Percentiles rank a stretch among this genome's conserved stretches.
phyloP scores from a whole-genome alignment of 2,888 invertebrate genomes.

The Sarcophaga carnaria region DNA sequence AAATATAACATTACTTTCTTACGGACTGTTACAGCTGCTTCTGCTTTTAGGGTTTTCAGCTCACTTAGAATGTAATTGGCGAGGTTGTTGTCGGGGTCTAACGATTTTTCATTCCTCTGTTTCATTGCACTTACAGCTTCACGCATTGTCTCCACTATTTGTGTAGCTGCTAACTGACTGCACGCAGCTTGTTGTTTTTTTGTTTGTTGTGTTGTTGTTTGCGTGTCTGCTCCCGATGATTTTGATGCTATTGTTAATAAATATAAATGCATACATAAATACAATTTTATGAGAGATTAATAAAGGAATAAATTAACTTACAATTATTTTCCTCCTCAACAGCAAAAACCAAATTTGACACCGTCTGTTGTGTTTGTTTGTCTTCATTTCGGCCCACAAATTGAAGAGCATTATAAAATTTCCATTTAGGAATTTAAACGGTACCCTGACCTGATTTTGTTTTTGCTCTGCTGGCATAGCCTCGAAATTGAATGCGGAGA shows the following conservation, averaged over 20 bases:
- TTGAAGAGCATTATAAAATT: slow-evolving; percentile 14
- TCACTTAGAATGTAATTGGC: neutral
- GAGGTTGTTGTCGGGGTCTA: neutral
- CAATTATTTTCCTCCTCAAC: neutral
- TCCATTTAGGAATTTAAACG: slow-evolving; percentile 2
- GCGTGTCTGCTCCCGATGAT: too few species aligned
- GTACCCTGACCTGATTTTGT: slow-evolving; percentile 27
- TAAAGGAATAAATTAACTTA: neutral
- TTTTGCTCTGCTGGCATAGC: slow-evolving; percentile 24
- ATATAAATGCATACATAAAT: neutral
- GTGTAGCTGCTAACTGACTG: too few species aligned
- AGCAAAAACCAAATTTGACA: slow-evolving; percentile 1
- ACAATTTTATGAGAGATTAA: neutral
- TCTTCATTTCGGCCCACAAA: slow-evolving; percentile 24
- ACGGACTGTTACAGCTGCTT: too few species aligned
- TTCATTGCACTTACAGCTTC: too few species aligned
- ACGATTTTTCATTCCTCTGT: too few species aligned
- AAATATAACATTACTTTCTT: too few species aligned
- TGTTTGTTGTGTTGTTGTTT: too few species aligned
- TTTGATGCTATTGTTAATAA: too few species aligned
- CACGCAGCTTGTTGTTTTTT: too few species aligned
- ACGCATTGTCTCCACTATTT: too few species aligned
- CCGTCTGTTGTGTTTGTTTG: neutral
- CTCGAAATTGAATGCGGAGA: slow-evolving; percentile 18
- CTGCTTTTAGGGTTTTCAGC: neutral